Conservation (phyloP, 2,113 vertebrate genomes). For the Bubo scandiacus region DNA sequence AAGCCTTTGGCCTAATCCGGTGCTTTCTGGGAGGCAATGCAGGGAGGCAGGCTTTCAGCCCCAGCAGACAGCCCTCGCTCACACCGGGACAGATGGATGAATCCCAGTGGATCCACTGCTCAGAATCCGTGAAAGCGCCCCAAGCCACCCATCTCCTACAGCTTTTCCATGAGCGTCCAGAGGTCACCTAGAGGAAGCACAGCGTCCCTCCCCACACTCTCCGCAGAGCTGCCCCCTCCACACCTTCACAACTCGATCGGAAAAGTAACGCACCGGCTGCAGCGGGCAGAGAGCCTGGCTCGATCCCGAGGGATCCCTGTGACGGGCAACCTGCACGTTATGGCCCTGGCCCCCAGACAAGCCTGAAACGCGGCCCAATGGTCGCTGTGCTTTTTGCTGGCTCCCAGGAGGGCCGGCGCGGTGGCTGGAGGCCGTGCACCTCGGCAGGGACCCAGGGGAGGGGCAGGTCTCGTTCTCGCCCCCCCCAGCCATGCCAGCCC, state of each 20-base stretch:
- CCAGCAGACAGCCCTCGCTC: background rate
- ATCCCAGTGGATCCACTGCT: accelerated
- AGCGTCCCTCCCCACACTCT: background rate
- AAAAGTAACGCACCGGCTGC: accelerated
- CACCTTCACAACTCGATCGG: accelerated
- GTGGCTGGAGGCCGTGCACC: background rate
- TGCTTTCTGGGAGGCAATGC: background rate
- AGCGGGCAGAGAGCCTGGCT: background rate
- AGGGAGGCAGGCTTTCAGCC: background rate
- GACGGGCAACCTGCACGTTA: background rate
- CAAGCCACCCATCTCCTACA: accelerated
- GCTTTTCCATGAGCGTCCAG: background rate
- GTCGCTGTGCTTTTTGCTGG: background rate
- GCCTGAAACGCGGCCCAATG: accelerated
- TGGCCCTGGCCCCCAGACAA: background rate
- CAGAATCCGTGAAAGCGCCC: accelerated
- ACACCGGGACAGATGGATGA: accelerated
- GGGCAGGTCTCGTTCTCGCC: background rate
- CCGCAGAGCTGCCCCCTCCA: background rate
- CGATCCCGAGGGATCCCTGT: background rate
- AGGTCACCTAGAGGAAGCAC: no score
- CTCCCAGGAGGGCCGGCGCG: background rate
- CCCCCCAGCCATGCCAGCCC: background rate
- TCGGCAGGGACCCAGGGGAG: background rate
- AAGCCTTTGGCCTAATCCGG: background rate